Evolutionary conservation across 1,140 invertebrate genomes (phyloP), one percentile per base, ranked within the genome.

Genomic region (Zaprionus davidi): DNA sequence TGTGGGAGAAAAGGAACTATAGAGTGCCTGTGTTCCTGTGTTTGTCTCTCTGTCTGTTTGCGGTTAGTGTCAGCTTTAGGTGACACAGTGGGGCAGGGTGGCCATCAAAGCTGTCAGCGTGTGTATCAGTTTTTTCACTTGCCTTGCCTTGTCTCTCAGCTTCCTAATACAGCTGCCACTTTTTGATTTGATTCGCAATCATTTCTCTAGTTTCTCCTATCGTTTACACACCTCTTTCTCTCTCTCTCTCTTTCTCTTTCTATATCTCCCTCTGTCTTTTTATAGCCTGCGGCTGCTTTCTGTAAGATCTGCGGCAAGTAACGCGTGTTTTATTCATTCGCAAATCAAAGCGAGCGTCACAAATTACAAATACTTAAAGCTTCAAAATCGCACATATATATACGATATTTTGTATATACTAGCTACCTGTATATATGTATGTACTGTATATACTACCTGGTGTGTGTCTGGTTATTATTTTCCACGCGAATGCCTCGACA

Each of bases 401-500:
- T 15, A 28, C 49, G 20, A 26, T 13, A 34, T 34, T 0, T 28
- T 28, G 26, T 7, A 28, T 55, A 55, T 26, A 31, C 41, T 3
- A 6, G 15, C n/a, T 9, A 31, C n/a, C 2, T 28, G 12, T 56
- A 56, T 17, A 31, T 56, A 31, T 3, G 3, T 6, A 13, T 13
- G 20, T 11, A 12, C 24, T 56, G 17, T 26, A 56, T 26, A 28
- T 56, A n/a, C 15, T 7, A 55, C 51, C 22, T 26, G 26, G n/a
- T 63, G 60, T 36, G 13, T 55, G 26, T 57, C 71, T 71, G 68
- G 70, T 75, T 81, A 90, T 85, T 85, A 90, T 82, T 90, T 90
- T 82, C 79, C 85, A 75, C 81, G 76, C 70, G 85, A 88, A 69
- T 82, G 81, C 76, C 24, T 79, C 72, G 71, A 76, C 70, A 82